Percentiles rank a stretch among this genome's conserved stretches.
These are phyloP conservation scores for Exephanes ischioxanthus DNA, from an alignment of 2,888 invertebrate genomes.

Conservation along the genomic window DNA sequence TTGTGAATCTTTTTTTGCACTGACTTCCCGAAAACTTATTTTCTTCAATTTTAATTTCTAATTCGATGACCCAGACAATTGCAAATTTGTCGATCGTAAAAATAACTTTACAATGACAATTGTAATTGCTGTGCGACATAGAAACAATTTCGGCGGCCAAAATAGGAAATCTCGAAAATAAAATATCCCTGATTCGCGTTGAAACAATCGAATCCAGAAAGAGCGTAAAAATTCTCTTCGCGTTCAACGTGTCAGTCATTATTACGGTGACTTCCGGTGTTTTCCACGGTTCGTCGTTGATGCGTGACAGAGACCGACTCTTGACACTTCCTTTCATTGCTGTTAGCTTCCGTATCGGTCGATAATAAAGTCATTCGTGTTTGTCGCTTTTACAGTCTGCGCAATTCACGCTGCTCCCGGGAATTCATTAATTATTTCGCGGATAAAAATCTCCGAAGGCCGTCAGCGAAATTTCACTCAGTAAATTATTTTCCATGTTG, in stretches of 20 bases:
- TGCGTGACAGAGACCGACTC: not conserved
- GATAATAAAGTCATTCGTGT: not conserved
- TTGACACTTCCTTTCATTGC: not conserved
- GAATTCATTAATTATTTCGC: not conserved
- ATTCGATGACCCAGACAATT: no score
- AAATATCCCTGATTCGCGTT: no score
- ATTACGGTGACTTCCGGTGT: not conserved
- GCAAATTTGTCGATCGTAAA: not conserved
- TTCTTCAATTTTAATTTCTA: no score
- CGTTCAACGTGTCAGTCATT: not conserved
- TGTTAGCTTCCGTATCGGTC: not conserved
- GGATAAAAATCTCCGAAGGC: not conserved
- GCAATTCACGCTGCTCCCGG: not conserved
- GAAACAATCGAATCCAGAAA: no score
- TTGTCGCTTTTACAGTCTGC: not conserved
- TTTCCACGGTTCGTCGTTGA: not conserved
- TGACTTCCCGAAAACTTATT: no score
- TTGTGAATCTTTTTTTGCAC: no score
- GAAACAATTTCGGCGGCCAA: no score
- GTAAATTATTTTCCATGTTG: constrained; percentile 19
- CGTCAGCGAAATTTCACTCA: not conserved
- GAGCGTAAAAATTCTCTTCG: not conserved
- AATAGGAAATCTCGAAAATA: no score
- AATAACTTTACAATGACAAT: not conserved
- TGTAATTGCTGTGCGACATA: no score